These are phyloP conservation scores for Lithosia quadra DNA, from an alignment of 2,888 invertebrate species.

Conservation along the genomic window DNA sequence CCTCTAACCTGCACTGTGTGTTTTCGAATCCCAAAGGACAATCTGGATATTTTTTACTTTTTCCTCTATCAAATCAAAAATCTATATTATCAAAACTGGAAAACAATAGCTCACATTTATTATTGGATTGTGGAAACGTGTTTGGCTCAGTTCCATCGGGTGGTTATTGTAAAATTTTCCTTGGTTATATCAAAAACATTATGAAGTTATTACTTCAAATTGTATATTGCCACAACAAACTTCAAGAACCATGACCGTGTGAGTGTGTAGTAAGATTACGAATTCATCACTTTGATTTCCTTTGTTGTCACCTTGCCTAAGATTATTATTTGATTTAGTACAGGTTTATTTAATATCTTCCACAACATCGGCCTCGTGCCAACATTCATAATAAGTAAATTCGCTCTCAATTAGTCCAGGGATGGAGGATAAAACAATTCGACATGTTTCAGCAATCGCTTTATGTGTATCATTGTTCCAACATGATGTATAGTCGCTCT, in stretches of 20 bases:
- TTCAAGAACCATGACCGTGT: neutral
- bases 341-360: conserved; percentile 36
- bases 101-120: conserved; percentile 62
- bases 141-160: conserved; percentile 61
- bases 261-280: conserved; percentile 5
- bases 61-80: too few relatives aligned
- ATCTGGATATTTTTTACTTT: conserved; percentile 6
- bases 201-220: conserved; percentile 24
- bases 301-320: conserved; percentile 36
- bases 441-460: conserved; percentile 61
- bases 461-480: conserved; percentile 64
- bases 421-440: conserved; percentile 65
- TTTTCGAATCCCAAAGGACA: neutral
- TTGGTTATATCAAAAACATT: conserved; percentile 56
- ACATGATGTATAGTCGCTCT: conserved; percentile 72
- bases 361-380: conserved; percentile 46
- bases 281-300: conserved; percentile 36
- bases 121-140: conserved; percentile 59
- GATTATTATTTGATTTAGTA: conserved; percentile 48
- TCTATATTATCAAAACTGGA: conserved; percentile 50
- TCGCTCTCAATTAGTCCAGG: conserved; percentile 47
- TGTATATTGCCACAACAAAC: conserved; percentile 10
- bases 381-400: conserved; percentile 43
- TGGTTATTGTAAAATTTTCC: conserved; percentile 56
- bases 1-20: neutral